phyloP scores from a whole-genome alignment of 2,888 invertebrate species.

The Sepioteuthis lessoniana region DNA sequence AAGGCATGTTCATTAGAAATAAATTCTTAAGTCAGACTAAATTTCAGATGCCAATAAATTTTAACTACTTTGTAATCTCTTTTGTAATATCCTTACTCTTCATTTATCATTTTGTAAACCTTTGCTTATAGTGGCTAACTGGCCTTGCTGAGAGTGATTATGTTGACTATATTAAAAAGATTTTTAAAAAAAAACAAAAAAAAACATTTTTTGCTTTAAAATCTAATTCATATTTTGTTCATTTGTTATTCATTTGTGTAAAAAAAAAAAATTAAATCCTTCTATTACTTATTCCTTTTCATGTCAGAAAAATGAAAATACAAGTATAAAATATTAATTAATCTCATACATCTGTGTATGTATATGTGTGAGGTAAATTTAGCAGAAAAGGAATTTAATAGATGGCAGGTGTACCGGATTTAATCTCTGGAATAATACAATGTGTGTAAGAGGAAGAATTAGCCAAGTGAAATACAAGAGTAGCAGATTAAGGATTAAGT shows the following conservation, averaged over 20 bases:
- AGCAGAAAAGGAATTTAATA: neutral
- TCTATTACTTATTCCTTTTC: neutral
- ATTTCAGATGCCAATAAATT: too few species aligned
- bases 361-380: neutral
- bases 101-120: too few species aligned
- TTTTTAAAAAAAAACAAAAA: too few species aligned
- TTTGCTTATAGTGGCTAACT: too few species aligned
- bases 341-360: neutral
- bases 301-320: neutral
- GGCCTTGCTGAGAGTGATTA: too few species aligned
- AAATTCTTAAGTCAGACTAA: too few species aligned
- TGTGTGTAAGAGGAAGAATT: neutral
- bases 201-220: too few species aligned
- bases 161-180: too few species aligned
- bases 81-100: too few species aligned
- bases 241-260: neutral
- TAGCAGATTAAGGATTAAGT: neutral
- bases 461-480: neutral
- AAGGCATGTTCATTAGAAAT: too few species aligned
- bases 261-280: neutral
- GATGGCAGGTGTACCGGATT: neutral
- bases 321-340: neutral
- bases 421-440: slow-evolving; percentile 1
- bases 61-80: too few species aligned
- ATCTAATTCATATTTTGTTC: neutral